phyloP scores from a whole-genome alignment of 1,140 invertebrate species.

The Pseudobourletiella spinata region DNA sequence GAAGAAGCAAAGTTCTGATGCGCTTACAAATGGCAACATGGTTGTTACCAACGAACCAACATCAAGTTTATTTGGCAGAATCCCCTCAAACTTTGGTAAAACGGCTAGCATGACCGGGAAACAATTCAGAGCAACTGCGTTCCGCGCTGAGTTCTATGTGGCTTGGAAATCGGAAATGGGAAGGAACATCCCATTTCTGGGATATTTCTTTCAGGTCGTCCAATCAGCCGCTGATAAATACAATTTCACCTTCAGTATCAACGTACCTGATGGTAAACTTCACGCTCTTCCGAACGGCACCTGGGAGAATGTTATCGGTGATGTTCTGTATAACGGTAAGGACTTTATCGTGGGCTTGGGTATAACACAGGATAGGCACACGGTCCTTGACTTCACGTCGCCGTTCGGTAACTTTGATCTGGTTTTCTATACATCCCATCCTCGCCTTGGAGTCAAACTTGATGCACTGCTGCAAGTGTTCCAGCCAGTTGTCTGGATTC shows the following conservation, averaged over 20 bases:
- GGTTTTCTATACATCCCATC: not conserved
- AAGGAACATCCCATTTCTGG: no score
- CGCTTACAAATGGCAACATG: no score
- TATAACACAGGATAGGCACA: not conserved
- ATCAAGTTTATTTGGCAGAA: no score
- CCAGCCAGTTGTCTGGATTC: not conserved
- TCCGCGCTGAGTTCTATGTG: no score
- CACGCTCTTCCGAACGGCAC: not conserved
- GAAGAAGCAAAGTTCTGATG: no score
- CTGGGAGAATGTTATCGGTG: not conserved
- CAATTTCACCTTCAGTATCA: not conserved
- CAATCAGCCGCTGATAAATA: not conserved
- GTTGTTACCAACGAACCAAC: no score
- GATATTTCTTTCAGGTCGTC: no score
- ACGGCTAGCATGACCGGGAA: no score
- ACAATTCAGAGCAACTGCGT: no score
- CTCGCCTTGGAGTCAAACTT: not conserved
- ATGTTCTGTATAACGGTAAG: not conserved
- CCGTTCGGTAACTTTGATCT: not conserved
- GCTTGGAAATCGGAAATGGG: no score
- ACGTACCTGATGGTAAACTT: not conserved
- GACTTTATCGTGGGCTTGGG: not conserved
- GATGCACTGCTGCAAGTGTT: not conserved
- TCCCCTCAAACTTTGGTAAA: no score
- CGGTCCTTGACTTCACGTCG: not conserved